These are phyloP conservation scores for Podarcis cretensis DNA, from an alignment of 2,113 vertebrate genomes.

Conservation along the genomic window DNA sequence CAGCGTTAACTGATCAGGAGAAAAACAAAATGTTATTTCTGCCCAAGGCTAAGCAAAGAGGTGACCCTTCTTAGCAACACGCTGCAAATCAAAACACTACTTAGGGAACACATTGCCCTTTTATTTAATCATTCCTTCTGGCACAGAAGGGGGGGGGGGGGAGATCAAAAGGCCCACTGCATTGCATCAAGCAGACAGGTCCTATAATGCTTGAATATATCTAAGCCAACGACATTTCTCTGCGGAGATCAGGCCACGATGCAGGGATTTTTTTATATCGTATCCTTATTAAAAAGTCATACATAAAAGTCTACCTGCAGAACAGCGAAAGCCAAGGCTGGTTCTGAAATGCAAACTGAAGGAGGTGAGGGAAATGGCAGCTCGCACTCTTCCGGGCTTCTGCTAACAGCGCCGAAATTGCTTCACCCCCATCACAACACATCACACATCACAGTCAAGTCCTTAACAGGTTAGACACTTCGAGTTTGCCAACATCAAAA, in stretches of 20 bases:
- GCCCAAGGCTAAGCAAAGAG: background rate
- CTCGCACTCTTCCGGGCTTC: background rate
- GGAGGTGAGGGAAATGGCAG: background rate
- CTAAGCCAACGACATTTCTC: slow-evolving; percentile 1
- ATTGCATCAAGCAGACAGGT: background rate
- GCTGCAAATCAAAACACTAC: background rate
- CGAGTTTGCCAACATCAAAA: background rate
- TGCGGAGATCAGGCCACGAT: background rate
- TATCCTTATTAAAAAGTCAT: slow-evolving; percentile 22
- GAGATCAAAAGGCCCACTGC: background rate
- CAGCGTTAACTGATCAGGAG: background rate
- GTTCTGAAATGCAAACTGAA: background rate
- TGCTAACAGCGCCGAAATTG: background rate
- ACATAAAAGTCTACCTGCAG: background rate
- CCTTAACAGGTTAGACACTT: background rate
- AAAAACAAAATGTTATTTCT: background rate
- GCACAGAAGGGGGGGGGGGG: background rate
- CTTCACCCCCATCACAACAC: background rate
- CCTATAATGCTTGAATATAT: background rate
- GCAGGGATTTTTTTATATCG: background rate
- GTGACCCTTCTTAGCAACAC: background rate
- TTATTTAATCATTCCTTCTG: slow-evolving; percentile 1
- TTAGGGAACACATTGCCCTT: background rate
- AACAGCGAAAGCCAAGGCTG: background rate
- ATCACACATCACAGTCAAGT: background rate